These are phyloP conservation scores for Mobula birostris DNA, from an alignment of 2,113 vertebrate species.

Conservation along the genomic window DNA sequence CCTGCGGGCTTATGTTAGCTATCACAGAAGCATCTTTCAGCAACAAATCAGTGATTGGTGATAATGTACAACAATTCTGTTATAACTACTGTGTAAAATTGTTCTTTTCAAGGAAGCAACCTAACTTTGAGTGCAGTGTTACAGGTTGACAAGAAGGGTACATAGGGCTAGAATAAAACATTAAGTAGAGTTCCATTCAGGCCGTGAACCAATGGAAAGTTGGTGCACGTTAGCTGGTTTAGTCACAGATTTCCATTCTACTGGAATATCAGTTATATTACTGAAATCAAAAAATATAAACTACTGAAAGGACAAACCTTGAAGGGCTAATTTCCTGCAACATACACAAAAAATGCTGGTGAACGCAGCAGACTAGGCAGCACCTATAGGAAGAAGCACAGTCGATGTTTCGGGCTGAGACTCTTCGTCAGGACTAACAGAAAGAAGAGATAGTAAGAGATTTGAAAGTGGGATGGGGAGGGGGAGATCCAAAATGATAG, in stretches of 20 bases:
- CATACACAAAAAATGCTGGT: too few relatives aligned
- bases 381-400: too few relatives aligned
- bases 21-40: not conserved
- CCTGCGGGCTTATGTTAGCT: not conserved
- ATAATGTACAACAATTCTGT: not conserved
- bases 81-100: not conserved
- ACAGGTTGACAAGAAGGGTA: not conserved
- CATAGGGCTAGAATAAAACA: not conserved
- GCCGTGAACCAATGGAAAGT: not conserved
- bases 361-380: too few relatives aligned
- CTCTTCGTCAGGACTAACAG: too few relatives aligned
- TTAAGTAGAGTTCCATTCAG: not conserved
- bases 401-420: too few relatives aligned
- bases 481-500: too few relatives aligned
- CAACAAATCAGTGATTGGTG: not conserved
- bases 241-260: not conserved
- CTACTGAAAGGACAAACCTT: not conserved
- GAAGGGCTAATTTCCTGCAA: not conserved
- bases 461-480: too few relatives aligned
- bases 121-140: not conserved
- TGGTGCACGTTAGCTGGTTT: not conserved
- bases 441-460: too few relatives aligned
- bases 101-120: not conserved
- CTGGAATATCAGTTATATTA: not conserved
- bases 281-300: not conserved